Base-by-base conservation (phyloP, 2,797 vertebrate genomes). In the Chloroceryle inda region DNA sequence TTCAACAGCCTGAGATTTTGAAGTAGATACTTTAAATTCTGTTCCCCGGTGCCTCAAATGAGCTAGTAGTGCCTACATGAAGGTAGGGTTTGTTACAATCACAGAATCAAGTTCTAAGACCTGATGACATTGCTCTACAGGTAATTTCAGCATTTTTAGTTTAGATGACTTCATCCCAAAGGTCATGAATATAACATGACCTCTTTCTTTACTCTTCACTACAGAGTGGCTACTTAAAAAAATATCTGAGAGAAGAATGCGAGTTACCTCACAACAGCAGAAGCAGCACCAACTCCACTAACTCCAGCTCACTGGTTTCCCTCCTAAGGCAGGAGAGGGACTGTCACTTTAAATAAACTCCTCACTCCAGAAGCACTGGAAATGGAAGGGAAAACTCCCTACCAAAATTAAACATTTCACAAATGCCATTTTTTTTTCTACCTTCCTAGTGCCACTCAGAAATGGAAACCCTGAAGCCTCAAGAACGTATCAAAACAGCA, bases 11-110 rank as follows among this genome's bases (percentile, higher is more conserved):
- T 2, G 3, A 38, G 59, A 31, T 96, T 88, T 64, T 91, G 55
- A 94, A 96, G 92, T 20, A 53, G 58, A 68, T 27, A 68, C 67
- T 96, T 92, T 66, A 87, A 74, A 89, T 96, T 92, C 89, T 55
- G 56, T 45, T 96, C 89, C 73, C 85, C 0, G 0, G 52, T 53
- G 31, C 55, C 79, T 73, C 76, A 81, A 69, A 85, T 27, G 75
- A 93, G 73, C 27, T 68, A 63, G 59, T 6, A 19, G 58, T 47
- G 61, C 44, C 52, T 44, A 9, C 52, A 35, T 3, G 0, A 81
- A 71, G 59, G 61, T 33, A 50, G 73, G 53, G 88, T 89, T 93
- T 95, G 87, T 68, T 91, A 76, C n/a, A 84, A 91, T 71, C 72
- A 56, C 77, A 92, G 91, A 94, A 93, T 47, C 42, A 53, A 47